Conservation (phyloP, 2,888 invertebrate genomes). For the Phytoseiulus persimilis region DNA sequence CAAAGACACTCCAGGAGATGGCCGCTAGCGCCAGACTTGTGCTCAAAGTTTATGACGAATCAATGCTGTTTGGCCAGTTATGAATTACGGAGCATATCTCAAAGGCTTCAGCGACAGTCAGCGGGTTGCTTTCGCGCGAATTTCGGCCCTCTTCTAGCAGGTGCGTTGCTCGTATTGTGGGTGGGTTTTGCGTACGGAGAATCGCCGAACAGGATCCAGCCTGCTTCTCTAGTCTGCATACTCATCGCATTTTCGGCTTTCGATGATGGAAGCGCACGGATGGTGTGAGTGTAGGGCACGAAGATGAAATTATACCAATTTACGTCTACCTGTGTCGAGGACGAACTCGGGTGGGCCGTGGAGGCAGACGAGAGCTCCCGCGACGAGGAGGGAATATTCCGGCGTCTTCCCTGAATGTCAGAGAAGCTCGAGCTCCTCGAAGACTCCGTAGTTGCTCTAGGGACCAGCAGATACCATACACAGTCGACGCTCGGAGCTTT, state of each 20-base stretch:
- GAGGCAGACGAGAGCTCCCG: too few relatives aligned
- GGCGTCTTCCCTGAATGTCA: too few relatives aligned
- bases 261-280: neutral
- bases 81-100: neutral
- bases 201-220: neutral
- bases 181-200: neutral
- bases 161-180: neutral
- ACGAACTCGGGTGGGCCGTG: too few relatives aligned
- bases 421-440: too few relatives aligned
- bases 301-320: too few relatives aligned
- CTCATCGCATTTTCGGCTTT: neutral
- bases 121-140: neutral
- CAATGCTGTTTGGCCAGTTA: constrained; percentile 5
- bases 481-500: too few relatives aligned
- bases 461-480: too few relatives aligned
- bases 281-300: too few relatives aligned
- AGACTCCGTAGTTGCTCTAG: too few relatives aligned
- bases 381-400: too few relatives aligned
- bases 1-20: neutral
- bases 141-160: neutral
- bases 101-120: neutral
- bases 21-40: neutral
- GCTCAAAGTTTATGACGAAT: neutral
- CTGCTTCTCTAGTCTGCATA: neutral
- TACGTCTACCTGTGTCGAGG: too few relatives aligned